Evolutionary conservation across 1,140 invertebrate species (phyloP), one percentile per base, ranked within the genome.

Genomic region (Chironomus striatipennis): DNA sequence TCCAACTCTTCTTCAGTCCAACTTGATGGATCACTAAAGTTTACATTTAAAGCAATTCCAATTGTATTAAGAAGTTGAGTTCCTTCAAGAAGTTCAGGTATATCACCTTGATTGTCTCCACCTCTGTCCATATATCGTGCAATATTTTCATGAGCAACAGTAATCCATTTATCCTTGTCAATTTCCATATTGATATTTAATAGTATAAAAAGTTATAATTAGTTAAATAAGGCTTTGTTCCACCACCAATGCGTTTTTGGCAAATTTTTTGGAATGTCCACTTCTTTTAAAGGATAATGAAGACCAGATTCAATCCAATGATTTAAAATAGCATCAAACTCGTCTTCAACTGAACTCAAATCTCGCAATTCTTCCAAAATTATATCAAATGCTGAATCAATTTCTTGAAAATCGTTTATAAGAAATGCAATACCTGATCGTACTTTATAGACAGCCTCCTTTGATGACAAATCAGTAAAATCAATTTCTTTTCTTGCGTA

Each of bases 401-500:
- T 70, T 70, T 17, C 65, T 70, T 70, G 65, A 70, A 70, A 70
- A 21, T 70, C 65, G n/a, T 15, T 70, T 9, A 70, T 1, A 9
- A 70, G 18, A 70, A 20, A 70, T 21, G n/a, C 65, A 70, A 70
- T 20, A 20, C 65, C 65, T 8, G 65, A 70, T 18, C 65, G 17
- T 6, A 70, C 20, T 20, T 10, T n/a, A 21, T 70, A 70, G 10
- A 70, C 18, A 9, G 65, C 65, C 18, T 70, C 65, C 18, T 70
- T 70, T 17, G 65, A 70, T 20, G 20, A 70, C 7, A 21, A 18
- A 21, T 70, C 65, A 21, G 18, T 70, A 70, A 70, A 70, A 70
- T 70, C 65, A 70, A 70, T 70, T 70, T 70, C 65, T 18, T 18
- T 70, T 10, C 65, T 18, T 70, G 65, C 65, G 65, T 70, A 70